Base-by-base conservation (phyloP, 2,113 vertebrate species). In the Nematolebias whitei region DNA sequence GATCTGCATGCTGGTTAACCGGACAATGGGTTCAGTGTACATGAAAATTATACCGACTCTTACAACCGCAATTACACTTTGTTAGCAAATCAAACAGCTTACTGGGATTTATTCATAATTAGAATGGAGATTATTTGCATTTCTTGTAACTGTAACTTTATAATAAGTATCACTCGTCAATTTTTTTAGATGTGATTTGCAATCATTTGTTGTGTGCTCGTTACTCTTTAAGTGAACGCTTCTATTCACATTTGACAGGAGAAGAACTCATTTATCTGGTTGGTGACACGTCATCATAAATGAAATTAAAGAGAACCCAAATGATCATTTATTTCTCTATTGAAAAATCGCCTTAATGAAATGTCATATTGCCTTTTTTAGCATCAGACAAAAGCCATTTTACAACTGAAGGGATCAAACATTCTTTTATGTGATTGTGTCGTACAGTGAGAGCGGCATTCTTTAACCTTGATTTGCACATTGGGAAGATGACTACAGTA, bases 221-320 rank as follows among this genome's bases (percentile, higher is more conserved):
- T 35, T 8, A 35, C 32, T 2, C 32, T 10, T 8, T 35, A 35
- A 8, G 32, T 29, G 32, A 35, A 35, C 2, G 5, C 5, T 35
- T 35, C 10, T 35, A 8, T 35, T 10, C 18, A 6, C 18, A 1
- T 18, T n/a, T 44, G 16, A 44, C 16, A n/a, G 16, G 43, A 6
- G 18, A 6, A 18, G 6, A 44, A 43, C n/a, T 16, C 13, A 43
- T 44, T 8, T 18, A n/a, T 44, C 16, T 41, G 55, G 80, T 68
- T 78, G 74, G 56, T 81, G 74, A 81, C 83, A 78, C 84, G 53
- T 39, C 20, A 41, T 48, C 24, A 44, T 57, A 62, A 57, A 66
- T 47, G 26, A 64, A 69, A 71, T 54, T 11, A 51, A 74, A 66
- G 19, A 41, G 56, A 59, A 48, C 38, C 41, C 26, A 56, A 70